Conservation (phyloP, 2,797 vertebrate species). For the Astyanax mexicanus region DNA sequence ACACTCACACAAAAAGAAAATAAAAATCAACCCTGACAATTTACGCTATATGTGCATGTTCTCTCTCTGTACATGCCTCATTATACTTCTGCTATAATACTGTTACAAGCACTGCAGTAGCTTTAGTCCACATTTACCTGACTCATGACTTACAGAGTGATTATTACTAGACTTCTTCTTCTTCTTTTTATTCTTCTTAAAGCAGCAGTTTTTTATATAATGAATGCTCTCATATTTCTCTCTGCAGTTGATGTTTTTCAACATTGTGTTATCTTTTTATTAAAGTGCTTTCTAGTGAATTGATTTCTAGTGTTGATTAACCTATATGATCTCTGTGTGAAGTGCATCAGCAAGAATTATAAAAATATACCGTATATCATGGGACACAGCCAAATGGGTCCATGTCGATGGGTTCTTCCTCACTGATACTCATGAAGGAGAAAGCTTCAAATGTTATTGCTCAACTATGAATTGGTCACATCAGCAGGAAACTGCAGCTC, state of each 20-base stretch:
- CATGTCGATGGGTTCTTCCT: conserved; percentile 4
- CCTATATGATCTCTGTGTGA: conserved; percentile 48
- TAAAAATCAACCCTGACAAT: conserved; percentile 65
- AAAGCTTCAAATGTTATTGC: conserved; percentile 70
- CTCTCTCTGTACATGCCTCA: conserved; percentile 62
- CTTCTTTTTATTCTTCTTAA: too few species aligned
- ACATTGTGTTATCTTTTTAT: conserved; percentile 43
- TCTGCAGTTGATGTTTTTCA: conserved; percentile 49
- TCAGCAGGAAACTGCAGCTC: conserved; percentile 24
- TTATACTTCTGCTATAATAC: conserved; percentile 60
- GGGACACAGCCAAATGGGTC: conserved; percentile 49
- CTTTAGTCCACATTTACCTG: conserved; percentile 58
- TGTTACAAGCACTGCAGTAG: conserved; percentile 51
- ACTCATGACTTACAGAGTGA: conserved; percentile 55
- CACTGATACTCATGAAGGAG: conserved; percentile 42
- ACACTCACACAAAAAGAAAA: conserved; percentile 70
- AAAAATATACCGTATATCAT: conserved; percentile 75
- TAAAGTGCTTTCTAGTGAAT: too few species aligned
- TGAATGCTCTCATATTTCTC: conserved; percentile 34
- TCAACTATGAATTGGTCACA: conserved; percentile 58
- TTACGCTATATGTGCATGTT: conserved; percentile 61
- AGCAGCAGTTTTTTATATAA: conserved; percentile 57
- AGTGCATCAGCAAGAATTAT: conserved; percentile 65
- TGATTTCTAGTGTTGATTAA: conserved; percentile 47
- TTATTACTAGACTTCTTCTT: conserved; percentile 55